phyloP scores from a whole-genome alignment of 2,888 invertebrate species.

The Drosophila sordidapex region DNA sequence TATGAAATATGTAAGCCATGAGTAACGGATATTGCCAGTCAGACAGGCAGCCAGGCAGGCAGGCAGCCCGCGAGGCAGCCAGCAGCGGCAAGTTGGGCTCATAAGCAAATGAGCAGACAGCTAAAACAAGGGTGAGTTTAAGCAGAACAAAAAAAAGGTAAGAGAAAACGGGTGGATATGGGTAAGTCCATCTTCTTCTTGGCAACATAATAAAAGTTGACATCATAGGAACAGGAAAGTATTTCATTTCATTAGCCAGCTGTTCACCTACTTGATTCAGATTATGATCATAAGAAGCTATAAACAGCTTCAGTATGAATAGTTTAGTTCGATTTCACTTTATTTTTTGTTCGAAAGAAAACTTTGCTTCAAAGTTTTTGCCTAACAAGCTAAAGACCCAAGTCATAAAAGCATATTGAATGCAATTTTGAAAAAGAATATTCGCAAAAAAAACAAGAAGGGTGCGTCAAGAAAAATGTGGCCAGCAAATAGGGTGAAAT shows the following conservation, averaged over 20 bases:
- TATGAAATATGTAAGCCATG: slow-evolving; percentile 50
- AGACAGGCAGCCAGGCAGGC: not conserved
- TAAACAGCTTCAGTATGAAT: slow-evolving; percentile 1
- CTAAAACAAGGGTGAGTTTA: slow-evolving; percentile 1
- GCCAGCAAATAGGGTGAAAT: slow-evolving; percentile 17
- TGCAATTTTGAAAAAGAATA: slow-evolving; percentile 38
- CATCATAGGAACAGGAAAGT: slow-evolving; percentile 11
- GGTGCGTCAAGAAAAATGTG: slow-evolving; percentile 30
- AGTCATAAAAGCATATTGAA: slow-evolving; percentile 45
- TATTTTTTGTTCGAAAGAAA: slow-evolving; percentile 9
- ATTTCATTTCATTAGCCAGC: not conserved
- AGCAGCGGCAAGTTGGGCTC: slow-evolving; percentile 18
- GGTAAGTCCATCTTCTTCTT: not conserved
- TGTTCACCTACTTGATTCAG: not conserved
- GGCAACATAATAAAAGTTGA: slow-evolving; percentile 7
- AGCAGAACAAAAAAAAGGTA: not conserved
- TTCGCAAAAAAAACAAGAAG: slow-evolving; percentile 9
- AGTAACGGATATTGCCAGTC: slow-evolving; percentile 30
- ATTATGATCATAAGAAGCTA: not conserved
- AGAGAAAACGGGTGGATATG: not conserved
- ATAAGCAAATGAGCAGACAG: slow-evolving; percentile 43
- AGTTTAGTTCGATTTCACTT: slow-evolving; percentile 9
- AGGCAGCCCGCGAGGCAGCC: not conserved
- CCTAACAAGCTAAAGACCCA: slow-evolving; percentile 29
- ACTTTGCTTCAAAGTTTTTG: slow-evolving; percentile 7